These are phyloP conservation scores for Steinernema hermaphroditum DNA, from an alignment of 2,888 invertebrate genomes.

Conservation along the genomic window DNA sequence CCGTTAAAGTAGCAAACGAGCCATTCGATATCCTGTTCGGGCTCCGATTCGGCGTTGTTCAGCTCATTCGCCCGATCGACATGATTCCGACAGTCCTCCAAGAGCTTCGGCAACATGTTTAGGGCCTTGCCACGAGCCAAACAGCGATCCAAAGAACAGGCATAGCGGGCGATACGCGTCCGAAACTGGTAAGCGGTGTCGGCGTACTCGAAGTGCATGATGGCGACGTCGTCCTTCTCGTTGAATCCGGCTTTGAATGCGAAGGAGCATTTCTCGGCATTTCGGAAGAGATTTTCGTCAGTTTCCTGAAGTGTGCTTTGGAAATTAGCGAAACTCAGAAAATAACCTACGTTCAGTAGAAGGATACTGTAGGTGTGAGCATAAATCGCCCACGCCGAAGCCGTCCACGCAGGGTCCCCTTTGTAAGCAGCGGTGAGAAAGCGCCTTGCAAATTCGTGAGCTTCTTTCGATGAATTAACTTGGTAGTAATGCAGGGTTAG, in stretches of 20 bases:
- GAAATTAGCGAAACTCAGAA: too few species aligned
- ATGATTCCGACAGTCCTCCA: constrained; percentile 21
- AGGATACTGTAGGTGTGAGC: constrained; percentile 10
- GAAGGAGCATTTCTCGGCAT: constrained; percentile 32
- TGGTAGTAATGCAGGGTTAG: constrained; percentile 1
- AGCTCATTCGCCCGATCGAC: constrained; percentile 28
- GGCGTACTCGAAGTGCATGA: constrained; percentile 38
- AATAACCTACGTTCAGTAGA: background rate
- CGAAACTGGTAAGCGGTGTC: constrained; percentile 34
- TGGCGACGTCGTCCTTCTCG: constrained; percentile 30
- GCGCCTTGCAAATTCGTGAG: background rate
- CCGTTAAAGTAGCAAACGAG: constrained; percentile 37
- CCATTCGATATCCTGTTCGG: constrained; percentile 38
- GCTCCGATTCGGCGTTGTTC: constrained; percentile 2
- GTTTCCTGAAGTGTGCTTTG: constrained; percentile 5
- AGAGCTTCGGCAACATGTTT: constrained; percentile 30
- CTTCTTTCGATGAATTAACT: background rate
- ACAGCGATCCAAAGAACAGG: background rate
- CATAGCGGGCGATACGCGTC: constrained; percentile 2
- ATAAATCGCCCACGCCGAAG: constrained; percentile 33
- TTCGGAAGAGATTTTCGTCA: constrained; percentile 21
- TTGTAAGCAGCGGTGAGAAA: background rate
- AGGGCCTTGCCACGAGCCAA: constrained; percentile 21
- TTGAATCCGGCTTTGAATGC: constrained; percentile 42
- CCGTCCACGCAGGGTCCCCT: background rate